Conservation (phyloP, 1,140 invertebrate genomes). For the Gonioctena quinquepunctata region DNA sequence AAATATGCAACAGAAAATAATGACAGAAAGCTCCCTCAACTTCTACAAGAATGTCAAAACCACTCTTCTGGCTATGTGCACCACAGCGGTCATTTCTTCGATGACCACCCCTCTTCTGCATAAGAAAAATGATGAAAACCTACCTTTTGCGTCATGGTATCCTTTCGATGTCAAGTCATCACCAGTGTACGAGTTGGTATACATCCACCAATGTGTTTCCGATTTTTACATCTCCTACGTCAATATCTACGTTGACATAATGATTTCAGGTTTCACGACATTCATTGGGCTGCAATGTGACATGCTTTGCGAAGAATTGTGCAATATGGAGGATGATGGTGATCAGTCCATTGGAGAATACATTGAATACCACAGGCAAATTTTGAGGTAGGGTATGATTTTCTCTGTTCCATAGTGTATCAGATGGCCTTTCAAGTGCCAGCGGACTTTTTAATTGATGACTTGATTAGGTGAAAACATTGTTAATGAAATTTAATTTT, state of each 20-base stretch:
- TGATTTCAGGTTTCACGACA: conserved; percentile 1
- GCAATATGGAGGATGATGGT: background rate
- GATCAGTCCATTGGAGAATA: background rate
- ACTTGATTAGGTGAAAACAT: too few relatives aligned
- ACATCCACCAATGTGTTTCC: conserved; percentile 2
- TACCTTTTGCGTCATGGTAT: conserved; percentile 2
- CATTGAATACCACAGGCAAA: background rate
- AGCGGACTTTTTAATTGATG: too few relatives aligned
- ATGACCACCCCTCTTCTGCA: background rate
- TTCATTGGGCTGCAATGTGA: conserved; percentile 7
- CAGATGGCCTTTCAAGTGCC: too few relatives aligned
- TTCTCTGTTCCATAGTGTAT: too few relatives aligned
- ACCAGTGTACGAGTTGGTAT: conserved; percentile 1
- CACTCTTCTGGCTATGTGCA: background rate
- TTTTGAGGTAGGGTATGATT: background rate
- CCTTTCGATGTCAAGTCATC: background rate
- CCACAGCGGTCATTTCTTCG: background rate
- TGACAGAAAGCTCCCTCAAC: background rate
- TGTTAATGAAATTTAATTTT: too few relatives aligned
- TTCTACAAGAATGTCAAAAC: background rate
- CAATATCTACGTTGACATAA: conserved; percentile 15
- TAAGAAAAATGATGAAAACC: background rate
- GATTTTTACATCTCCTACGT: background rate
- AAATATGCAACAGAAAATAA: background rate
- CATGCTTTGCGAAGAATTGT: conserved; percentile 1